Conservation (phyloP, 2,797 vertebrate species). For the Aplochiton taeniatus region DNA sequence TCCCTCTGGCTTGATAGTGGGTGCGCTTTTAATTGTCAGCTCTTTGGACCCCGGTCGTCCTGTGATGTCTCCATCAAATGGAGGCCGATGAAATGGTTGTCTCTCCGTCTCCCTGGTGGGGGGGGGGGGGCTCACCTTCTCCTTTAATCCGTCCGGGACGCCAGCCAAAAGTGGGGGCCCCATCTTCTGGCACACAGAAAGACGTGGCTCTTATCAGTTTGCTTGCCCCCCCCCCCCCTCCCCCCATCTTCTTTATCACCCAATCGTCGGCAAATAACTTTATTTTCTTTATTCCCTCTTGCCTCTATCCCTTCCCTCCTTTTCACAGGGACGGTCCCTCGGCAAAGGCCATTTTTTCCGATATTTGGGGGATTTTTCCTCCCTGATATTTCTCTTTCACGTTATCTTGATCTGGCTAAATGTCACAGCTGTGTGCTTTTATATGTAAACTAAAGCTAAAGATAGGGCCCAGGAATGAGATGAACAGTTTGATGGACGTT, state of each 20-base stretch:
- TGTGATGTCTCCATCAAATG: slow-evolving; percentile 11
- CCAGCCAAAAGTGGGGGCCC: slow-evolving; percentile 1
- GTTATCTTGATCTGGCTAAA: not conserved
- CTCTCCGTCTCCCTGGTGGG: not conserved
- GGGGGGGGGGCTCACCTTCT: not conserved
- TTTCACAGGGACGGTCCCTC: not conserved
- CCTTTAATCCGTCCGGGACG: not conserved
- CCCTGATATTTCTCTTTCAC: not conserved
- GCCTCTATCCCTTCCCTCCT: not conserved
- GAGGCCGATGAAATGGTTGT: not conserved
- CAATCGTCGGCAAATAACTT: not conserved
- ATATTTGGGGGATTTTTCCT: not conserved
- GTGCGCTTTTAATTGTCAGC: slow-evolving; percentile 47
- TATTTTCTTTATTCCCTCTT: not conserved
- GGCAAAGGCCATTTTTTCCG: not conserved
- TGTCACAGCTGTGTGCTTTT: not conserved
- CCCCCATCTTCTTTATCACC: slow-evolving; percentile 4
- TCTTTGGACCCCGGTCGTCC: slow-evolving; percentile 9
- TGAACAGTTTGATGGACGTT: not conserved
- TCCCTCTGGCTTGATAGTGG: slow-evolving; percentile 31
- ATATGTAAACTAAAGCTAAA: not conserved
- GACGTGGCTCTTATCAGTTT: not conserved
- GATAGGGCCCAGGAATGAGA: not conserved
- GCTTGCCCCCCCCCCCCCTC: not conserved
- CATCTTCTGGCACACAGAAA: not conserved